Conservation (phyloP, 2,113 vertebrate genomes). For the Mobula birostris region DNA sequence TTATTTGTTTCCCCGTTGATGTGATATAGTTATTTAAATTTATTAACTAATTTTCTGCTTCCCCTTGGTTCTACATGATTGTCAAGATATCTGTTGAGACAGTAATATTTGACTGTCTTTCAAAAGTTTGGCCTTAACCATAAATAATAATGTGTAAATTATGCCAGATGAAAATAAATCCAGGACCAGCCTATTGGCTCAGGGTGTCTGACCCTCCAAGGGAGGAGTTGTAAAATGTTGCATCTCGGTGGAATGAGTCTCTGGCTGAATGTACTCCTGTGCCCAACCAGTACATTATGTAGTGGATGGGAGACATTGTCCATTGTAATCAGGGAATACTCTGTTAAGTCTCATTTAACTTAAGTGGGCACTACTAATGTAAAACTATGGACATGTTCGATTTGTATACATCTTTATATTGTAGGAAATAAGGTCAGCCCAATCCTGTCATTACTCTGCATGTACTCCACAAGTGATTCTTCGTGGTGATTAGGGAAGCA, state of each 20-base stretch:
- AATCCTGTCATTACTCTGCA: not conserved
- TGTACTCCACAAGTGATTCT: not conserved
- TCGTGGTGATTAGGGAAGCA: not conserved
- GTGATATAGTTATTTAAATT: too few relatives aligned
- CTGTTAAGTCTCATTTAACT: not conserved
- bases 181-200: too few relatives aligned
- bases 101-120: not conserved
- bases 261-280: too few relatives aligned
- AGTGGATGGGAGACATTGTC: too few relatives aligned
- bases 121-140: not conserved
- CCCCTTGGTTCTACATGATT: not conserved
- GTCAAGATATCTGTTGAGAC: not conserved
- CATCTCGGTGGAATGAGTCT: too few relatives aligned
- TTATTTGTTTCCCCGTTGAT: not conserved
- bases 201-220: too few relatives aligned
- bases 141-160: too few relatives aligned
- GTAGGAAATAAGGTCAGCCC: not conserved
- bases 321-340: not conserved
- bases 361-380: not conserved
- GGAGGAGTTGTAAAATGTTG: too few relatives aligned
- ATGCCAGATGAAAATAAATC: too few relatives aligned
- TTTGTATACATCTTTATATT: not conserved
- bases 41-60: not conserved
- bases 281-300: too few relatives aligned
- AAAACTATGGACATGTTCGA: not conserved